These are phyloP conservation scores for Nephrotoma appendiculata DNA, from an alignment of 2,888 invertebrate species.

Conservation along the genomic window DNA sequence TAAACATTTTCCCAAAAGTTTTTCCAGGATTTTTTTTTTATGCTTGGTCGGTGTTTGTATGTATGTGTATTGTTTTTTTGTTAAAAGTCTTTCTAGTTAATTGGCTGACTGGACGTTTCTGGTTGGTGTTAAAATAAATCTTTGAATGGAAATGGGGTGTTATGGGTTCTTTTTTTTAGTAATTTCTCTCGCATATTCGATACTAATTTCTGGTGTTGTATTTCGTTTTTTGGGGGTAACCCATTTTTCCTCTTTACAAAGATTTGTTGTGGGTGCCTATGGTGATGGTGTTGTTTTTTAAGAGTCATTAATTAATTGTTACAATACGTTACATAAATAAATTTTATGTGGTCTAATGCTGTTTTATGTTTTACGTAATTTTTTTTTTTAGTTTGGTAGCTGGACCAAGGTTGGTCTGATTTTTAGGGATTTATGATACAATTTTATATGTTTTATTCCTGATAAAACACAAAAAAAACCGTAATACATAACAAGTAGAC, in stretches of 20 bases:
- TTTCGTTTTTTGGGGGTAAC: neutral
- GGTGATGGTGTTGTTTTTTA: neutral
- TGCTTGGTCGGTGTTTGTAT: neutral
- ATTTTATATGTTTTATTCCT: neutral
- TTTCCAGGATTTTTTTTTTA: neutral
- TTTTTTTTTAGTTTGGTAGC: neutral
- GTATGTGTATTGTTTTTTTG: neutral
- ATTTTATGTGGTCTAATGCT: neutral
- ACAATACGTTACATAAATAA: neutral
- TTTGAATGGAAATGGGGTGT: neutral
- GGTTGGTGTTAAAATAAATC: neutral
- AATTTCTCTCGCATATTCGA: neutral
- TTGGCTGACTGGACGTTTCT: constrained; percentile 3
- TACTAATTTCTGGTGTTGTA: neutral
- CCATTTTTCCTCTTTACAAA: neutral
- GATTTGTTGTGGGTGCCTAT: neutral
- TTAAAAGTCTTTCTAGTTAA: constrained; percentile 1
- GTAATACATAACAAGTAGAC: neutral
- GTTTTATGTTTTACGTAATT: neutral
- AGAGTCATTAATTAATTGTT: constrained; percentile 4
- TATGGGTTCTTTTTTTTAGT: neutral
- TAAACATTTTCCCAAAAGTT: neutral
- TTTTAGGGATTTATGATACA: neutral
- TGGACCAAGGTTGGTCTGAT: neutral
- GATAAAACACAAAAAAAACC: neutral